Evolutionary conservation across 2,113 vertebrate genomes (phyloP), one percentile per base, ranked within the genome.

Genomic region (Larimichthys polyactis): DNA sequence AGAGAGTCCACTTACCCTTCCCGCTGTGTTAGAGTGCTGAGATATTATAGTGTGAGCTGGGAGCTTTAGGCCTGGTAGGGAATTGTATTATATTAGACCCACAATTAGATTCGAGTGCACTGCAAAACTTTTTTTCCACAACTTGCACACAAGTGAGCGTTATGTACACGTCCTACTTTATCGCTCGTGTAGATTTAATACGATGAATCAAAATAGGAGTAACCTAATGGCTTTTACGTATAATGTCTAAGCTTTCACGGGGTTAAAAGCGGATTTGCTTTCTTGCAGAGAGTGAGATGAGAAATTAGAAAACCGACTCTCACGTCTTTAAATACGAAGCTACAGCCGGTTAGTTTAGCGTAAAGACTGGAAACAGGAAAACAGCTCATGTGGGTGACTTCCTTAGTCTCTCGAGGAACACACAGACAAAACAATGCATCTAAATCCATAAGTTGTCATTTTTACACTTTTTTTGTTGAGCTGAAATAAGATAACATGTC

Each of bases 81-180:
- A 80, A 87, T 67, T 81, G 67, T 82, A 64, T 78, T 86, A 69
- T 76, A 83, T 78, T 66, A 24, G 40, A n/a, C 0, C 48, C 58
- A 81, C 76, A 83, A 88, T 83, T 82, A 88, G 71, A 85, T 88
- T 88, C 52, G 40, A 46, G 58, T 67, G 36, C 54, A 48, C 78
- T 62, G 36, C 51, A 67, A 40, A 75, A 75, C 52, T 55, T 43
- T 77, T 43, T 77, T 48, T 62, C 40, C 29, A 44, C 51, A 69
- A 32, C 46, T 59, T 12, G 0, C 27, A 71, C 63, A 67, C 1
- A 0, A 73, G 54, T 22, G n/a, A 58, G 36, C 36, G 6, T 69
- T 24, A 68, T 79, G 29, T 51, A 9, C 27, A 36, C 11, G 11
- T 32, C 32, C 20, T 17, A n/a, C 19, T 71, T 46, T 64, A 48